Conservation (phyloP, 2,888 invertebrate genomes). For the Phytoseiulus persimilis region DNA sequence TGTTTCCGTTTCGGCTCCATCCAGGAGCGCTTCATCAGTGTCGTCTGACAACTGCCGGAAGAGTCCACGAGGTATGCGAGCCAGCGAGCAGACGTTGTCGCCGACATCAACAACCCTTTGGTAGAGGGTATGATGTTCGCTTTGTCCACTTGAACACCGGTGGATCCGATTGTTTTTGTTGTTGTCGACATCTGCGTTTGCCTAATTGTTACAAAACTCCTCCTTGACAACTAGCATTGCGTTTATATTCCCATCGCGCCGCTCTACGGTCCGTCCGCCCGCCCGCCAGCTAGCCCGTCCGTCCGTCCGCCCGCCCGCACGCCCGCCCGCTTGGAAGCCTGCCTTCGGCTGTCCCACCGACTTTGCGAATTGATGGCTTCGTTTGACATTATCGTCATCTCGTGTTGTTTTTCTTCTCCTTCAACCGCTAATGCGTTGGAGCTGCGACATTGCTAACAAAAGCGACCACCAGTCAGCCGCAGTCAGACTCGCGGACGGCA, state of each 20-base stretch:
- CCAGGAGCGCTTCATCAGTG: not conserved
- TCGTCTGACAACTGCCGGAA: not conserved
- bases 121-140: not conserved
- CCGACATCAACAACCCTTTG: not conserved
- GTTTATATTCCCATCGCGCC: not conserved
- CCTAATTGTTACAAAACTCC: not conserved
- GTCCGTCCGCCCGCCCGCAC: not conserved
- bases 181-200: not conserved
- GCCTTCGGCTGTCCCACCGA: not conserved
- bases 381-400: not conserved
- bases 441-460: not conserved
- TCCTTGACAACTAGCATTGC: not conserved
- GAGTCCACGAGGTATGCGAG: not conserved
- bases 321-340: not conserved
- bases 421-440: not conserved
- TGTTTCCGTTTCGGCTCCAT: not conserved
- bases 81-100: not conserved
- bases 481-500: not conserved
- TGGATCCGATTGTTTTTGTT: not conserved
- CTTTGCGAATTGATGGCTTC: not conserved
- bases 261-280: not conserved
- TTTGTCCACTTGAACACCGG: not conserved
- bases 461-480: not conserved
- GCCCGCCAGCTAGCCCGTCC: not conserved
- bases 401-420: not conserved